Conservation (phyloP, 2,113 vertebrate genomes). For the Salvelinus alpinus region DNA sequence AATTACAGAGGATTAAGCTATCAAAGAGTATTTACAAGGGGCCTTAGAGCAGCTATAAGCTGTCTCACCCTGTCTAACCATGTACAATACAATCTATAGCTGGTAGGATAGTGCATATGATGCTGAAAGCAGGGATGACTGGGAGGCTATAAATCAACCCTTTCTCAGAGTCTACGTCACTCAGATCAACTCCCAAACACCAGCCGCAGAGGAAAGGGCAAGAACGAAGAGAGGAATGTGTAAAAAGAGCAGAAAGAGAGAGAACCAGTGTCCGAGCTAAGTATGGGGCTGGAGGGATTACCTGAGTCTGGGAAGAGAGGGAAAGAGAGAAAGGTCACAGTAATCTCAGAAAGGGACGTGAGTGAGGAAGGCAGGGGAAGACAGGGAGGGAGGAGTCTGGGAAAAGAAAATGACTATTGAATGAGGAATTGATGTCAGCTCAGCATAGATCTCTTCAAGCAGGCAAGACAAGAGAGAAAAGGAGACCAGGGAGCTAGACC, state of each 20-base stretch:
- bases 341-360: conserved; percentile 27
- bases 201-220: background rate
- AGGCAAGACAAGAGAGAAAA: conserved; percentile 2
- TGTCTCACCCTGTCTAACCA: no score
- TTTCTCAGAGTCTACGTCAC: no score
- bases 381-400: conserved; percentile 11
- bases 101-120: no score
- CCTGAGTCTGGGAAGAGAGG: background rate
- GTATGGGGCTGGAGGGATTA: background rate
- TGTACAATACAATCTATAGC: no score
- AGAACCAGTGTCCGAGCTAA: background rate
- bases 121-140: no score
- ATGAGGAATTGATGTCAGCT: conserved; percentile 6
- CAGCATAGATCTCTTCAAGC: conserved; percentile 3
- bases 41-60: no score
- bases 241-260: background rate
- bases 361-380: conserved; percentile 18
- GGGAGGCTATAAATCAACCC: no score
- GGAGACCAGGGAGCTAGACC: background rate
- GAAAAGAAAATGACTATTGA: background rate
- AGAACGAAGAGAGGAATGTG: background rate
- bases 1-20: no score
- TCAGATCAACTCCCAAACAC: no score
- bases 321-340: conserved; percentile 1
- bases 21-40: no score